Percentiles rank a stretch among this genome's conserved stretches.
phyloP scores from a whole-genome alignment of 2,113 vertebrate genomes.

The Onychostoma macrolepis region DNA sequence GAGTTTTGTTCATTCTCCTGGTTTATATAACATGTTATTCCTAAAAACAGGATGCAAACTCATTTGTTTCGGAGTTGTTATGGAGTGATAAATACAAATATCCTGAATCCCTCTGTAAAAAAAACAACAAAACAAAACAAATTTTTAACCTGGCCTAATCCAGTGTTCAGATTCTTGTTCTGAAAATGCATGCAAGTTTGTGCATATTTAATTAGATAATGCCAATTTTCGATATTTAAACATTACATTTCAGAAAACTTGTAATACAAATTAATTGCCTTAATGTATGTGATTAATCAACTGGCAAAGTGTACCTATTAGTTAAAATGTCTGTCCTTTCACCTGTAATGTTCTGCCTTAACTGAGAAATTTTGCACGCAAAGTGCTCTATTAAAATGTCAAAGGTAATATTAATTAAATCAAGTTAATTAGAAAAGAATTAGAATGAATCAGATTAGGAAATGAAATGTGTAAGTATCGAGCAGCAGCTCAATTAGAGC shows the following conservation, averaged over 20 bases:
- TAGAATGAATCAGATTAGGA: neutral
- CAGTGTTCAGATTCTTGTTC: neutral
- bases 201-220: neutral
- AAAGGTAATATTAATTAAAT: constrained; percentile 19
- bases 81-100: neutral
- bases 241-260: neutral
- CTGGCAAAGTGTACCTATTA: neutral
- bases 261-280: neutral
- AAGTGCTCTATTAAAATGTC: neutral
- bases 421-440: constrained; percentile 4
- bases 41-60: neutral
- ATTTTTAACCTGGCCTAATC: neutral
- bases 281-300: neutral
- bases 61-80: neutral
- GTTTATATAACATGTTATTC: neutral
- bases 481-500: neutral
- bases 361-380: neutral
- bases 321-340: neutral
- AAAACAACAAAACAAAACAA: neutral
- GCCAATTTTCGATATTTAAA: neutral
- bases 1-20: too few species aligned
- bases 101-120: neutral
- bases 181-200: neutral
- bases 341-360: neutral
- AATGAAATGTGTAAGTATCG: neutral